These are phyloP conservation scores for Cosmorhoe ocellata DNA, from an alignment of 2,888 invertebrate genomes.

Conservation along the genomic window DNA sequence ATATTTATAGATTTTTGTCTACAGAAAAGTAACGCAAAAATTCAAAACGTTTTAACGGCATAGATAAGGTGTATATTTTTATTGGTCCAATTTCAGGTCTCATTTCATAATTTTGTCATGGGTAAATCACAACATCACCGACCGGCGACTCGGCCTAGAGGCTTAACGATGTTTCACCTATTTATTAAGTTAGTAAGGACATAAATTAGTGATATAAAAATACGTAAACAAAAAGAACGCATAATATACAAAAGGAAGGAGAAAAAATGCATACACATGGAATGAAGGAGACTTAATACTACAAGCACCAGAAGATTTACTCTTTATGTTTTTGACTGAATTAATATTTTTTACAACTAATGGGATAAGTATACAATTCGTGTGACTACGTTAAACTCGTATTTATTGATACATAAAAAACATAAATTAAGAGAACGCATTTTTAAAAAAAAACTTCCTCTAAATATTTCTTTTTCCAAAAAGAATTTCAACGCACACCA, in stretches of 20 bases:
- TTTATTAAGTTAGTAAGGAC: slow-evolving; percentile 28
- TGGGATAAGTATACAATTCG: slow-evolving; percentile 38
- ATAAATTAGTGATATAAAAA: slow-evolving; percentile 29
- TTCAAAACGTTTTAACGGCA: too few relatives aligned
- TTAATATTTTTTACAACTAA: slow-evolving; percentile 45
- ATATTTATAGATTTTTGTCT: slow-evolving; percentile 1
- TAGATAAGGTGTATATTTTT: slow-evolving; percentile 23
- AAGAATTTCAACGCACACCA: slow-evolving; percentile 45
- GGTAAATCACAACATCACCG: slow-evolving; percentile 50
- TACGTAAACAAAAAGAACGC: slow-evolving; percentile 15
- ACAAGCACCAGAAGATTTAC: slow-evolving; percentile 75
- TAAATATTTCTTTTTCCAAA: slow-evolving; percentile 21
- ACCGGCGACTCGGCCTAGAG: slow-evolving; percentile 1
- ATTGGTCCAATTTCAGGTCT: slow-evolving; percentile 68
- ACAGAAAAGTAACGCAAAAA: neutral
- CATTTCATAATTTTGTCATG: slow-evolving; percentile 55
- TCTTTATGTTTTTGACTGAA: slow-evolving; percentile 39
- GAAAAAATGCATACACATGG: slow-evolving; percentile 65
- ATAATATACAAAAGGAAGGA: slow-evolving; percentile 34
- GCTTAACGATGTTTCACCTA: slow-evolving; percentile 15
- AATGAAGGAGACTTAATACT: slow-evolving; percentile 75
- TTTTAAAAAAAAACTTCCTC: slow-evolving; percentile 32
- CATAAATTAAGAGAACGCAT: slow-evolving; percentile 31
- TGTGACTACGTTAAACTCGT: slow-evolving; percentile 39
- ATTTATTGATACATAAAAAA: slow-evolving; percentile 36